Conservation (phyloP, 2,888 invertebrate genomes). For the Halocaridina rubra region DNA sequence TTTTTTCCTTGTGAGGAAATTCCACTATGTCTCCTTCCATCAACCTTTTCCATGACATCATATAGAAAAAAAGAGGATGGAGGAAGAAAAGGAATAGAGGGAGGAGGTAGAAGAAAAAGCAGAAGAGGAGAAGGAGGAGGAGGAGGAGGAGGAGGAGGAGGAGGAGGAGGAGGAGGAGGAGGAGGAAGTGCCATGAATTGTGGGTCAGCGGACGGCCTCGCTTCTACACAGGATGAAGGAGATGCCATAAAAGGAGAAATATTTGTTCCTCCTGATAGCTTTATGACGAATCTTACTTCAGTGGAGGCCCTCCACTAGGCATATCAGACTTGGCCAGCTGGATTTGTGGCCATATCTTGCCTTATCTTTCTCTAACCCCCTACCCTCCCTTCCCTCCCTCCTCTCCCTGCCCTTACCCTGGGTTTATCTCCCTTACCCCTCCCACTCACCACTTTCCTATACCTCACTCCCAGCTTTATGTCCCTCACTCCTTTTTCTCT, state of each 20-base stretch:
- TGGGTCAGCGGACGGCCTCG: slow-evolving; percentile 52
- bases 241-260: slow-evolving; percentile 58
- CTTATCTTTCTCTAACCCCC: slow-evolving; percentile 11
- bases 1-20: no score
- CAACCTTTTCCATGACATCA: not conserved
- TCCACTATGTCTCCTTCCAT: not conserved
- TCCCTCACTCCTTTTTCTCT: not conserved
- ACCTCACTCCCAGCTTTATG: not conserved
- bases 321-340: slow-evolving; percentile 47
- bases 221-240: slow-evolving; percentile 50
- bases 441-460: not conserved
- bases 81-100: no score
- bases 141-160: no score
- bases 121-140: no score
- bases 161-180: no score
- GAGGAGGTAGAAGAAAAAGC: no score
- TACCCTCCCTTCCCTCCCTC: not conserved
- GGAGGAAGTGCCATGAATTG: slow-evolving; percentile 48
- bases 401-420: not conserved
- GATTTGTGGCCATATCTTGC: slow-evolving; percentile 54
- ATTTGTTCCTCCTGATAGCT: slow-evolving; percentile 55
- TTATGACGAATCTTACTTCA: slow-evolving; percentile 59
- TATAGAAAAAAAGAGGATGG: no score
- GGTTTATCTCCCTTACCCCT: not conserved
- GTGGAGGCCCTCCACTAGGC: slow-evolving; percentile 45